Base-by-base conservation (phyloP, 2,113 vertebrate genomes). In the Cyanoramphus novaezelandiae region DNA sequence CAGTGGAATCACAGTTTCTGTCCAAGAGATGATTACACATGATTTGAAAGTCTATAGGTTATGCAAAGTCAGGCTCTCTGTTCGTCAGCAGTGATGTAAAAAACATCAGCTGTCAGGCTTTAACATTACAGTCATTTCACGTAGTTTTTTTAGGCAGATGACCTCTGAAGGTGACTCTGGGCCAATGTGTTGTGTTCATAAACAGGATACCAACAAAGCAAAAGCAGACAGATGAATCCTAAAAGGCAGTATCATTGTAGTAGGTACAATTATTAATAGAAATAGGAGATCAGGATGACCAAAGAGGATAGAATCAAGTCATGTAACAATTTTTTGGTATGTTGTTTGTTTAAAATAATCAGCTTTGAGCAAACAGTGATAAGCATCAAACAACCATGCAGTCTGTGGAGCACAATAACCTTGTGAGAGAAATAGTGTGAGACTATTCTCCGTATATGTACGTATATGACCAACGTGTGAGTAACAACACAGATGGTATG, bases 341-440 rank as follows among this genome's bases (percentile, higher is more conserved):
- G 27, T 28, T 85, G 21, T 62, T 75, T 59, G 60, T 88, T 96
- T 64, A 82, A 91, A 90, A 80, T 87, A 77, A 55, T 68, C 50
- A 79, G 28, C 57, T 93, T 91, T 82, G 67, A 84, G 31, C 69
- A 88, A 96, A 81, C 39, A 72, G n/a, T 72, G 93, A 93, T 93
- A 95, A 93, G 76, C 41, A 84, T 93, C 88, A 64, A 52, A 4
- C 47, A 29, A 3, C 39, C 39, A 7, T 27, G 83, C 3, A 3
- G 11, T 83, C n/a, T 81, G 39, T 91, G 86, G 80, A 94, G 57
- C 88, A 79, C 47, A 52, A 17, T 82, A 93, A 96, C 90, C 88
- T 89, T 76, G 3, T 8, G 28, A 68, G 68, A 76, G 52, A 25
- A 18, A 23, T 64, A 3, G 17, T 31, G 13, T 63, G 39, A 14